Evolutionary conservation across 2,797 vertebrate species (phyloP), one percentile per base, ranked within the genome.

Genomic region (Antennarius maculatus): DNA sequence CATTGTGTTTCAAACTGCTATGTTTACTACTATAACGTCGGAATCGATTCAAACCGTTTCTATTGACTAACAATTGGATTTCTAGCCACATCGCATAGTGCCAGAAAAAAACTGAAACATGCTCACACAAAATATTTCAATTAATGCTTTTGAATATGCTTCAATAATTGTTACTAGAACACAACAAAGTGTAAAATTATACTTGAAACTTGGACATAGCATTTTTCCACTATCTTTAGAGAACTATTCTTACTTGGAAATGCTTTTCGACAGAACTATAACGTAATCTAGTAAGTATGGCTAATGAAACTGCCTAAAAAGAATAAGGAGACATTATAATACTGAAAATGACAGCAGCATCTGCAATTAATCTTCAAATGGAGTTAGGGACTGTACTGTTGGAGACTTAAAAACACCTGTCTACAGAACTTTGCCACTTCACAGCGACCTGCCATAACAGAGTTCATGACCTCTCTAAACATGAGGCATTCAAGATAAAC

Each of bases 381-480:
- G 37, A 39, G 9, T 39, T 39, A 8, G 9, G 23, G 23, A 23
- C 23, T 39, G 37, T 8, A 39, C 37, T 39, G 37, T 39, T 39
- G 7, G 31, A 3, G 31, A 39, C 7, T 3, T 39, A 1, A 23
- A 11, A 57, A 56, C 54, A 59, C 47, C 27, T 49, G 14, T 34
- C 37, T 3, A 51, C 49, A 54, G 11, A 62, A 51, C 3, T 46
- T 10, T 15, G 51, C 43, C 34, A 45, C 23, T 72, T 79, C 66
- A 66, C 79, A 81, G 72, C 71, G 75, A 77, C 72, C 69, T 79
- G 66, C 64, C 71, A 79, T 77, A 75, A 81, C 79, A 16, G 51
- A 77, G 88, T 88, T 88, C 82, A 85, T 71, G 84, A 88, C 83
- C 76, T 69, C 42, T 55, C 61, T 60, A 61, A 52, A 18, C 9